Evolutionary conservation across 2,113 vertebrate species (phyloP), one percentile per base, ranked within the genome.

Genomic region (Plecturocebus donacophilus): DNA sequence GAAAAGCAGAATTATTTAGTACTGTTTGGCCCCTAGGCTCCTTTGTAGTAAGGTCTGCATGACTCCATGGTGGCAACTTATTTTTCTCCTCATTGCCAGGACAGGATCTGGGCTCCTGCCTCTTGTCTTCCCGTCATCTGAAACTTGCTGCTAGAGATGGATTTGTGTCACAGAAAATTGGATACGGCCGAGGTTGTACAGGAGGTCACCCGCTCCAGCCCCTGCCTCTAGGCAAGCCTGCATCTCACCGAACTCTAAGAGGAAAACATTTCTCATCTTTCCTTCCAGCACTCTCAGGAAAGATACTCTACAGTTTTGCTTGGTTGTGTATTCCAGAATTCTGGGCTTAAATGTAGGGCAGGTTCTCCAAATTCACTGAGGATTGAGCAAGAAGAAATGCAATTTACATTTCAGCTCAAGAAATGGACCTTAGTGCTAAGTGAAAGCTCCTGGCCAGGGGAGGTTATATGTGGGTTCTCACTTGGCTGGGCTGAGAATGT

Each of bases 401-500:
- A 16, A 58, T 47, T 84, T 83, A 17, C 8, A 40, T 81, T 93
- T 45, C 21, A 20, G 16, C 47, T 92, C 76, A 93, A 64, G 81
- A 85, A 68, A 66, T n/a, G 35, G 35, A 40, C 68, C 76, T 95
- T 9, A 10, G 61, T 9, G 17, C 30, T 20, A 49, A 73, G 54
- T 40, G n/a, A 40, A 27, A 81, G 35, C 30, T 94, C 13, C 21
- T 19, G 40, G 30, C 13, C 58, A 27, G 8, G 8, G 38, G 9
- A 38, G 13, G n/a, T 42, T 54, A 4, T 9, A 17, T 5, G 4
- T 3, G 4, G 8, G 2, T 30, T 73, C 35, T 84, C 58, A 0
- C 27, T 7, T 52, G 77, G 79, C 45, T 38, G 19, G 23, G 11
- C 38, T 56, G 12, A 58, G 66, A 56, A 30, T 0, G 5, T 2